Percentiles rank a stretch among this genome's conserved stretches.
phyloP scores from a whole-genome alignment of 2,797 vertebrate genomes.

The Peromyscus nudipes region DNA sequence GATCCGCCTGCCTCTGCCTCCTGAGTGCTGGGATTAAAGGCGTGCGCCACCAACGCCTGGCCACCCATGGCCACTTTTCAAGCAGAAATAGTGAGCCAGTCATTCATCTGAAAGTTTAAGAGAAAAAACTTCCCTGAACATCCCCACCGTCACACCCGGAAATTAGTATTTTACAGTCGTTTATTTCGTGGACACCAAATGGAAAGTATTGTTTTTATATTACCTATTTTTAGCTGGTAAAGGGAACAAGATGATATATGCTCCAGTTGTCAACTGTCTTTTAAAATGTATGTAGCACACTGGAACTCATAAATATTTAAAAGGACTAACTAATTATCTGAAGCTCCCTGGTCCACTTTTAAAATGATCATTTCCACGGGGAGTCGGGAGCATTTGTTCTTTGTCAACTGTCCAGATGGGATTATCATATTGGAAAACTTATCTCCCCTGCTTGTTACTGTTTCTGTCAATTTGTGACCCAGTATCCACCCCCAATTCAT shows the following conservation, averaged over 20 bases:
- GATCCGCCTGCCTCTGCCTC: too few relatives aligned
- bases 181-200: conserved; percentile 74
- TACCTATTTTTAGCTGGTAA: conserved; percentile 87
- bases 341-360: conserved; percentile 83
- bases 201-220: conserved; percentile 85
- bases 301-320: conserved; percentile 90
- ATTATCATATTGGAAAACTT: conserved; percentile 85
- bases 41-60: too few relatives aligned
- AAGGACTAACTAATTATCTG: conserved; percentile 89
- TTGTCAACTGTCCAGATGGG: conserved; percentile 85
- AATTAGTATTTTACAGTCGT: conserved; percentile 71
- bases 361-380: conserved; percentile 87
- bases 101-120: conserved; percentile 50
- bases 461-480: conserved; percentile 67
- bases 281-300: conserved; percentile 88
- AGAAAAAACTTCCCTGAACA: conserved; percentile 22
- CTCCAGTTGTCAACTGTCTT: conserved; percentile 87
- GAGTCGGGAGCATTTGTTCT: conserved; percentile 86
- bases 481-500: not conserved
- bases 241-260: conserved; percentile 86
- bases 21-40: too few relatives aligned
- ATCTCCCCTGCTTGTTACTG: conserved; percentile 73
- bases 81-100: not conserved
- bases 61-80: not conserved
- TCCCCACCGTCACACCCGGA: not conserved